These are phyloP conservation scores for Patella caerulea DNA, from an alignment of 2,888 invertebrate genomes.

Conservation along the genomic window DNA sequence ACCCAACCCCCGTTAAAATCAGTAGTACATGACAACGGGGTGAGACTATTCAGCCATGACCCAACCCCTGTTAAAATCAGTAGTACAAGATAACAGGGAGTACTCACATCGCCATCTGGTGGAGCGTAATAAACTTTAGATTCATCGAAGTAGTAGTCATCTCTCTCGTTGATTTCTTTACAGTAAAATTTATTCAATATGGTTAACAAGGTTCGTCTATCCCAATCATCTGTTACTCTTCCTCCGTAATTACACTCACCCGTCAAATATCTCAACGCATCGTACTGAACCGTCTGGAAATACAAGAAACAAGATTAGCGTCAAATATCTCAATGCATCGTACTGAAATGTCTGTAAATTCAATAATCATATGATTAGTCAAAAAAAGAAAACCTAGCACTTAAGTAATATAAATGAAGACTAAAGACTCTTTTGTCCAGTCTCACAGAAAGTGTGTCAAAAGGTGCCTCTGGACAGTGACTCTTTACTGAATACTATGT, in stretches of 20 bases:
- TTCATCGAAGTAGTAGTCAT: constrained; percentile 70
- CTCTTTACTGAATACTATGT: too few species aligned
- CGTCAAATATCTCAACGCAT: constrained; percentile 73
- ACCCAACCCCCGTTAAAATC: too few species aligned
- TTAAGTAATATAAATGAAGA: too few species aligned
- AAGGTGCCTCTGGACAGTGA: too few species aligned
- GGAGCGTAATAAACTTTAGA: constrained; percentile 69
- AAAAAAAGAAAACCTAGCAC: neutral
- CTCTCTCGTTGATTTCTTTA: constrained; percentile 61
- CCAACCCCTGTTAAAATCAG: too few species aligned
- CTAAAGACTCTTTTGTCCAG: too few species aligned
- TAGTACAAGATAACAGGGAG: too few species aligned
- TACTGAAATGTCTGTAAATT: constrained; percentile 70
- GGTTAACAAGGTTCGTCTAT: constrained; percentile 73
- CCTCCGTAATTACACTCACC: constrained; percentile 75
- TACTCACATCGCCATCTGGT: constrained; percentile 67
- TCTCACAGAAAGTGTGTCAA: too few species aligned
- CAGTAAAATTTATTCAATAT: constrained; percentile 72
- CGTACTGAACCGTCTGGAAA: constrained; percentile 71
- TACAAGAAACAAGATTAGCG: constrained; percentile 13
- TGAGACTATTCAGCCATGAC: too few species aligned
- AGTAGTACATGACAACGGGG: too few species aligned
- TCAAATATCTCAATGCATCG: constrained; percentile 73
- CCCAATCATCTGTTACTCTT: constrained; percentile 74
- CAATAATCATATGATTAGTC: constrained; percentile 13